Evolutionary conservation across 2,888 invertebrate genomes (phyloP).

Genomic region (Psylliodes chrysocephalus): DNA sequence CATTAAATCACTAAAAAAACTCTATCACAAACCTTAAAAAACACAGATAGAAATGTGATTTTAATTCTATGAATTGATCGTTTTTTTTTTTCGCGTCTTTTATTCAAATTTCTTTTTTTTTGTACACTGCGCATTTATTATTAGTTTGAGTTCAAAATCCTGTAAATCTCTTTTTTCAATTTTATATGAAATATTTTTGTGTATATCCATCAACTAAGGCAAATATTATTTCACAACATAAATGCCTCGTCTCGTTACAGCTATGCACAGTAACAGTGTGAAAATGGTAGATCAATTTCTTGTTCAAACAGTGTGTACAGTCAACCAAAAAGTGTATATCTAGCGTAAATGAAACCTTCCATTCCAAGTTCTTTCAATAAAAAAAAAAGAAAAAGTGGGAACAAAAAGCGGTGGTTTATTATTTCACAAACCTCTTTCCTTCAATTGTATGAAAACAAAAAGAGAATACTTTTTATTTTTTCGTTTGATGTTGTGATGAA

Average conservation of each 20-base stretch:
- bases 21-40: too few relatives aligned
- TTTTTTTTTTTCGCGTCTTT: too few relatives aligned
- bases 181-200: slow-evolving; percentile 15
- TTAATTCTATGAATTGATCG: too few relatives aligned
- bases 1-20: too few relatives aligned
- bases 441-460: not conserved
- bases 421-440: not conserved
- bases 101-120: too few relatives aligned
- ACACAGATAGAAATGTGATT: too few relatives aligned
- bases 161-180: slow-evolving; percentile 3
- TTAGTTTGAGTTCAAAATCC: too few relatives aligned
- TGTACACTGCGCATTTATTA: too few relatives aligned
- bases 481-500: too few relatives aligned
- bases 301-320: slow-evolving; percentile 19
- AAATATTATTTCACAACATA: slow-evolving; percentile 13
- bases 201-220: slow-evolving; percentile 13
- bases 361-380: slow-evolving; percentile 2
- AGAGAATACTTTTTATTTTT: not conserved
- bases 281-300: slow-evolving; percentile 21
- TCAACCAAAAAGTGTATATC: slow-evolving; percentile 16
- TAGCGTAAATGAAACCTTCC: slow-evolving; percentile 14
- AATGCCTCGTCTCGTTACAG: slow-evolving; percentile 16
- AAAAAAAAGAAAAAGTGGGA: not conserved
- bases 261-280: slow-evolving; percentile 15
- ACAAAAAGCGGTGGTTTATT: not conserved